A percentile compares a stretch with the other conserved stretches of the same genome.
Evolutionary conservation across 1,140 invertebrate species (phyloP).

Genomic region (Panulirus ornatus): DNA sequence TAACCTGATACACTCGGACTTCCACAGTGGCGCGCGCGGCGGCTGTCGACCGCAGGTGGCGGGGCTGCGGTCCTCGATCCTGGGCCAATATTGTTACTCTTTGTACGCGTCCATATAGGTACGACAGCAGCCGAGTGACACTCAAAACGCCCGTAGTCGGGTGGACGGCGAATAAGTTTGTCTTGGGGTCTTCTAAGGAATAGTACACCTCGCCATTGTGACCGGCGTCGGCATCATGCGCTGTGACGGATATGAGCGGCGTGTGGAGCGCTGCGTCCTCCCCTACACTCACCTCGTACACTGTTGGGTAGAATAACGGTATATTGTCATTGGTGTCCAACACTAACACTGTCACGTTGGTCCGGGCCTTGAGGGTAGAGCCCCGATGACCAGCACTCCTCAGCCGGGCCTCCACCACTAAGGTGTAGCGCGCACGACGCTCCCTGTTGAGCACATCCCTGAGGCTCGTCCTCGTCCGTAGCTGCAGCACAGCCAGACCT

Average conservation of each 20-base stretch:
- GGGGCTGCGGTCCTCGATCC: conserved; percentile 60
- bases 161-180: conserved; percentile 91
- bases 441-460: conserved; percentile 93
- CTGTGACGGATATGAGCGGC: conserved; percentile 81
- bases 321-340: conserved; percentile 95
- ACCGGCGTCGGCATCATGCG: conserved; percentile 95
- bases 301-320: conserved; percentile 92
- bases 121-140: conserved; percentile 88
- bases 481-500: conserved; percentile 94
- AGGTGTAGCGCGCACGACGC: conserved; percentile 88
- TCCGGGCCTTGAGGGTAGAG: conserved; percentile 80
- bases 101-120: conserved; percentile 80
- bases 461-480: conserved; percentile 91
- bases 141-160: conserved; percentile 94
- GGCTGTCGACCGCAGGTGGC: not conserved
- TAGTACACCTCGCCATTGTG: conserved; percentile 98
- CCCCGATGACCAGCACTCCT: conserved; percentile 72
- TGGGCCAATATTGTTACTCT: conserved; percentile 58
- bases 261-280: conserved; percentile 92
- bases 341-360: conserved; percentile 88
- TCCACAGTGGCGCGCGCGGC: conserved; percentile 63
- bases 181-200: conserved; percentile 88
- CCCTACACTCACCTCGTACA: conserved; percentile 89
- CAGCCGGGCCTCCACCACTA: conserved; percentile 88
- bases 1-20: conserved; percentile 71